These are phyloP conservation scores for Hiodon alosoides DNA, from an alignment of 2,113 vertebrate genomes.

Conservation along the genomic window DNA sequence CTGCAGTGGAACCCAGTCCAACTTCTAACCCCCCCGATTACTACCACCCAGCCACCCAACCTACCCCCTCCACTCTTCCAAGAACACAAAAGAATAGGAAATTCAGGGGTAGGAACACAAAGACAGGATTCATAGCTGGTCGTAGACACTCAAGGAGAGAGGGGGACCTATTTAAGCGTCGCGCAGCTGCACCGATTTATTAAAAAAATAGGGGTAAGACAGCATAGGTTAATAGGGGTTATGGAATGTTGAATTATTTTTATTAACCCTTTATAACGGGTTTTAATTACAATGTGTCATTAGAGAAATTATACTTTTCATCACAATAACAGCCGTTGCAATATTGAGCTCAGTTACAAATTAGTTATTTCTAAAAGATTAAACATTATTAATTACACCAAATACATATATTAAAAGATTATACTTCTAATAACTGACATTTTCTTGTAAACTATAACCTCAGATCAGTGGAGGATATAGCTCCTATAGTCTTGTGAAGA, in stretches of 20 bases:
- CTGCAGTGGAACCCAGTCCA: slow-evolving; percentile 73
- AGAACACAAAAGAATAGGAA: slow-evolving; percentile 54
- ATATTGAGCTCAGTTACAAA: not conserved
- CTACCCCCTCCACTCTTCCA: slow-evolving; percentile 8
- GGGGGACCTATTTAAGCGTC: slow-evolving; percentile 68
- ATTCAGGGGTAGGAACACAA: slow-evolving; percentile 60
- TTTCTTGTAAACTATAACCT: not conserved
- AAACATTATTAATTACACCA: not conserved
- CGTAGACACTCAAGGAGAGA: slow-evolving; percentile 50
- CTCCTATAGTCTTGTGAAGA: not conserved
- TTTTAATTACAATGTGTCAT: slow-evolving; percentile 41
- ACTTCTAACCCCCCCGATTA: slow-evolving; percentile 47
- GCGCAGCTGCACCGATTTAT: slow-evolving; percentile 75
- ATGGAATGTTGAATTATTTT: slow-evolving; percentile 56
- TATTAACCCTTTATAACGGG: slow-evolving; percentile 56
- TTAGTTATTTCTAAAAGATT: not conserved
- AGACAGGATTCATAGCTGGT: slow-evolving; percentile 68
- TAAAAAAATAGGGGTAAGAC: slow-evolving; percentile 60
- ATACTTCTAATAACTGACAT: not conserved
- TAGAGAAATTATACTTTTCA: slow-evolving; percentile 6
- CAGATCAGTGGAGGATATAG: not conserved
- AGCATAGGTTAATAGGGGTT: slow-evolving; percentile 53
- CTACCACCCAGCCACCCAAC: slow-evolving; percentile 25
- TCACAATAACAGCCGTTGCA: not conserved
- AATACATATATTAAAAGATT: not conserved